Evolutionary conservation across 1,140 invertebrate genomes (phyloP), one percentile per base, ranked within the genome.

Genomic region (Drosophila triauraria): DNA sequence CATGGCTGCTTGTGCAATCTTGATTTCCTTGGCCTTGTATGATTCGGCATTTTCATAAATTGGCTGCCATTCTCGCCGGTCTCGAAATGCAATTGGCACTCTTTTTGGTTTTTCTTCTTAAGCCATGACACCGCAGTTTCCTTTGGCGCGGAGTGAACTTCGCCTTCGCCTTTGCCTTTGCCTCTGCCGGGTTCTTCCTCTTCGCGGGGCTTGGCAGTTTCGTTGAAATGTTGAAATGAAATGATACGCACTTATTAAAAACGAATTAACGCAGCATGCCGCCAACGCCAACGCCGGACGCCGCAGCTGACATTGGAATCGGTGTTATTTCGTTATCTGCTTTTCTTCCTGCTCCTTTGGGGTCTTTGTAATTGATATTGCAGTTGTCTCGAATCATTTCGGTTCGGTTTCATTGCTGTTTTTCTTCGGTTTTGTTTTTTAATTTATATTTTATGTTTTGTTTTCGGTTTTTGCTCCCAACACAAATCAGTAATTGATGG

Each of bases 221-320:
- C 70, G 85, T 88, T 88, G 85, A 88, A 88, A 78, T 82, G 85
- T 90, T 90, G 85, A 90, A 90, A 90, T 90, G 82, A 90, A 90
- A 90, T 90, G 85, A 90, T 90, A 90, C 85, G 78, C 85, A 90
- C 85, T 90, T 90, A 90, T 90, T 90, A 90, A 90, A 90, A 90
- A 90, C 86, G 86, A 90, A 90, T 90, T 90, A 90, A 85, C 84
- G 67, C 84, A 84, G 85, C 85, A 79, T 84, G 84, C 85, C 86
- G 78, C 82, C 78, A 71, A 75, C 78, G 67, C 46, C 63, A 54
- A 42, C 44, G 64, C 44, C 51, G 27, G 61, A 64, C 72, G 72
- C 59, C 70, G 82, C 78, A 80, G 85, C 77, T 84, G 83, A 63
- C 71, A 63, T 83, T 58, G 80, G 53, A 46, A 78, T 78, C 76